Base-by-base conservation (phyloP, 1,140 invertebrate genomes). In the Drosophila truncata region DNA sequence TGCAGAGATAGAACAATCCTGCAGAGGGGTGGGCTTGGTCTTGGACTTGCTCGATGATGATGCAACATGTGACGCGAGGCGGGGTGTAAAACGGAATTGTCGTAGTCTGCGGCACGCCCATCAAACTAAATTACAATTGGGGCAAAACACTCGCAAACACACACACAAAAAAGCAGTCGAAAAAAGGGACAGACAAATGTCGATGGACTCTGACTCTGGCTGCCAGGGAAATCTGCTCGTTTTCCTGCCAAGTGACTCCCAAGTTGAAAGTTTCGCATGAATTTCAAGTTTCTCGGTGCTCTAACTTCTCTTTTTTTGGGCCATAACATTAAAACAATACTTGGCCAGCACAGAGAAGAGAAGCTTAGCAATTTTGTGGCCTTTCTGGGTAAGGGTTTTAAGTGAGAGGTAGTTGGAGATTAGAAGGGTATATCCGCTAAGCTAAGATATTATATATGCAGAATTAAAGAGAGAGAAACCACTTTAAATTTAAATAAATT, bases 101-200 rank as follows among this genome's bases (percentile, higher is more conserved):
- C 67, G 62, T 59, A 72, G 72, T 84, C 84, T 82, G 75, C 55
- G 84, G 69, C 84, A 88, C 84, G 84, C 84, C 84, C 84, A 88
- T 90, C 78, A 88, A 88, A 84, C 81, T 90, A 88, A 88, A 88
- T 90, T 88, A 88, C 85, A 70, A 67, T 70, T 67, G 62, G 62
- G 66, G 61, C 50, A 41, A 60, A 44, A 25, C 29, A 33, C 49
- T 20, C 9, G 11, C 16, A 27, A 9, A 23, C 59, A 61, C 61
- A 67, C 44, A 44, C 62, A 83, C 23, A 47, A 57, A 60, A 61
- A 65, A 61, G 18, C 50, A 16, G 13, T 5, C n/a, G 29, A n/a
- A n/a, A 44, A 59, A 35, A 54, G 20, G 31, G 58, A 59, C 69
- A 82, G 63, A 58, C 27, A 59, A 77, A 75, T 77, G 62, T 41